Percentiles rank a stretch among this genome's conserved stretches.
Conservation (phyloP, 1,140 invertebrate genomes). For the Drosophila micromelanica region DNA sequence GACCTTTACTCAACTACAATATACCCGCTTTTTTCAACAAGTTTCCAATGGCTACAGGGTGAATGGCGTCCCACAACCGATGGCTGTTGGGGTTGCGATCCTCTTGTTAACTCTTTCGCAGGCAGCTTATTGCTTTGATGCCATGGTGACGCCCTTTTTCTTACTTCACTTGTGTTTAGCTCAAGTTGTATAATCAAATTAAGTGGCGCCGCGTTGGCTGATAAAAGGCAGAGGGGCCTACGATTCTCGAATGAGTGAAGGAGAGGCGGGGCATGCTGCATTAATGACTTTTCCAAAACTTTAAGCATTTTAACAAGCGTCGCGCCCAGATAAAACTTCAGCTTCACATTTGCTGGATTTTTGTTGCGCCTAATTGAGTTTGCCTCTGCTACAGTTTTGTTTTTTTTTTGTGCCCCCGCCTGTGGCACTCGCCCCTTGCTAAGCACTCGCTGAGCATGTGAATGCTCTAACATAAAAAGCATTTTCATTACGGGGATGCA, state of each 20-base stretch:
- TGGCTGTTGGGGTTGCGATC: conserved; percentile 1
- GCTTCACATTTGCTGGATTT: conserved; percentile 12
- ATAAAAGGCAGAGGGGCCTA: background rate
- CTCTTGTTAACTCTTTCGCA: conserved; percentile 35
- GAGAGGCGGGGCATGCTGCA: background rate
- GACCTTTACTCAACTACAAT: background rate
- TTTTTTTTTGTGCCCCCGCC: background rate
- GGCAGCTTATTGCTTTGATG: conserved; percentile 14
- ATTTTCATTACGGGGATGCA: conserved; percentile 70
- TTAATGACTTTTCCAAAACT: conserved; percentile 51
- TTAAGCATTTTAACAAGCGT: conserved; percentile 50
- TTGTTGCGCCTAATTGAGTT: conserved; percentile 74
- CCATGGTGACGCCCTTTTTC: conserved; percentile 11
- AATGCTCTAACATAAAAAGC: conserved; percentile 64
- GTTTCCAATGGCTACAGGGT: background rate
- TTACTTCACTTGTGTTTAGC: conserved; percentile 14
- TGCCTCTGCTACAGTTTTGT: conserved; percentile 19
- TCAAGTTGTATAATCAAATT: conserved; percentile 45
- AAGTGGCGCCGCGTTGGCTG: conserved; percentile 21
- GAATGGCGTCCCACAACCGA: background rate
- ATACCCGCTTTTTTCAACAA: background rate
- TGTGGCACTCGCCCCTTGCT: background rate
- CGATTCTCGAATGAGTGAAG: background rate
- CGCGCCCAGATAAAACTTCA: background rate
- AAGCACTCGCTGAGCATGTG: conserved; percentile 49